These are phyloP conservation scores for Caenorhabditis macrosperma DNA, from an alignment of 2,888 invertebrate species.

Conservation along the genomic window DNA sequence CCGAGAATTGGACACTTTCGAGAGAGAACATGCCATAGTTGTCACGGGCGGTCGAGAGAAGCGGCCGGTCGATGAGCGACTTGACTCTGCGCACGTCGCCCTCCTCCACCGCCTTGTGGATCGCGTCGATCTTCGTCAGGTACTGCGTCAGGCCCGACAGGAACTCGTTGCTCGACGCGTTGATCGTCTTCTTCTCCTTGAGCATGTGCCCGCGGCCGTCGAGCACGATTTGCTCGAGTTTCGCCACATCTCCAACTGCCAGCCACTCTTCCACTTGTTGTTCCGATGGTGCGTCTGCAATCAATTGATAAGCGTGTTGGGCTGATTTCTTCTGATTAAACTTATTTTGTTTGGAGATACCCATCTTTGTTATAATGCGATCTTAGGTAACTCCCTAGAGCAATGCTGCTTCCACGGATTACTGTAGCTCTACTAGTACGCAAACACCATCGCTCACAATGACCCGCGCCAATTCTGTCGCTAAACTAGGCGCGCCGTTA, in stretches of 20 bases:
- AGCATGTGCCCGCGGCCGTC: constrained; percentile 75
- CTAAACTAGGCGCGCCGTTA: too few species aligned
- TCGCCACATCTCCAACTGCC: constrained; percentile 70
- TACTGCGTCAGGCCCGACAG: constrained; percentile 76
- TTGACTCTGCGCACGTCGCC: constrained; percentile 90
- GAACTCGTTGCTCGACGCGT: constrained; percentile 74
- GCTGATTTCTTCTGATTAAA: too few species aligned
- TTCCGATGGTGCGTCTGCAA: constrained; percentile 77
- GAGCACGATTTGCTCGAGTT: constrained; percentile 77
- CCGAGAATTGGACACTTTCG: not conserved
- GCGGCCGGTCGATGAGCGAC: constrained; percentile 85
- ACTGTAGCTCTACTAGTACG: too few species aligned
- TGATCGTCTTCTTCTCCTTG: constrained; percentile 75
- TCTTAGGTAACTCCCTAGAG: too few species aligned
- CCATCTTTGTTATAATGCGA: too few species aligned
- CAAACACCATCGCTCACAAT: too few species aligned
- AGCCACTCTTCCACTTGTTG: constrained; percentile 78
- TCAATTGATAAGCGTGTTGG: too few species aligned
- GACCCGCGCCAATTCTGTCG: too few species aligned
- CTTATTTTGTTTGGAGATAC: too few species aligned
- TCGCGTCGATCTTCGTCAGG: constrained; percentile 88
- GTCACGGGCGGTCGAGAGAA: constrained; percentile 89
- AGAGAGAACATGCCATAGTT: constrained; percentile 81
- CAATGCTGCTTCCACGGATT: too few species aligned
- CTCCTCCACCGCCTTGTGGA: constrained; percentile 89